Conservation (phyloP, 1,140 invertebrate species). For the Monochamus saltuarius region DNA sequence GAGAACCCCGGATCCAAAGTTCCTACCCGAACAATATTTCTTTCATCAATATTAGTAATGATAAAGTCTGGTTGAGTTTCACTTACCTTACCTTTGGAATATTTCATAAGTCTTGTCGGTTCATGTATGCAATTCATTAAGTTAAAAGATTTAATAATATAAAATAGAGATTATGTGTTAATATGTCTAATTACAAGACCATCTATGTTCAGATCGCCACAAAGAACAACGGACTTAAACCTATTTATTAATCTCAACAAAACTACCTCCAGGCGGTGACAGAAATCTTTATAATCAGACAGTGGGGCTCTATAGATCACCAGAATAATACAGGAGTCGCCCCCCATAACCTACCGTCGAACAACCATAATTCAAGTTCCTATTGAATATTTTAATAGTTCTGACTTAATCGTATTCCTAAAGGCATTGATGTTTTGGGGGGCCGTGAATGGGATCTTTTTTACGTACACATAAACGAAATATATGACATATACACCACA, state of each 20-base stretch:
- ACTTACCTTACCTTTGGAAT: neutral
- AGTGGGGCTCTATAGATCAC: neutral
- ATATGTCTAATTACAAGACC: neutral
- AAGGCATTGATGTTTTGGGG: too few relatives aligned
- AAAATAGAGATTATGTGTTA: neutral
- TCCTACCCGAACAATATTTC: neutral
- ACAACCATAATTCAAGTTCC: neutral
- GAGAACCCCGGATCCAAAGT: slow-evolving; percentile 4
- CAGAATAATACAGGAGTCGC: neutral
- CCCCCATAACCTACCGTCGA: neutral
- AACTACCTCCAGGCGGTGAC: neutral
- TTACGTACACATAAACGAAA: too few relatives aligned
- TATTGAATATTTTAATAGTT: neutral
- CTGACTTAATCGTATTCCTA: too few relatives aligned
- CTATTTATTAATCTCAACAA: neutral
- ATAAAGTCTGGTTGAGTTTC: neutral
- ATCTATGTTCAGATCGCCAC: neutral
- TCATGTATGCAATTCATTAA: neutral
- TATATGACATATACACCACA: too few relatives aligned
- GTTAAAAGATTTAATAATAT: neutral
- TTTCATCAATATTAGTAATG: neutral
- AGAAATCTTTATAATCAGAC: neutral
- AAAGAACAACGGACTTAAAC: neutral
- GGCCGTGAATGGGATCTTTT: too few relatives aligned
- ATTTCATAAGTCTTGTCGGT: neutral